Evolutionary conservation across 2,888 invertebrate genomes (phyloP).

Genomic region (Luperina testacea): DNA sequence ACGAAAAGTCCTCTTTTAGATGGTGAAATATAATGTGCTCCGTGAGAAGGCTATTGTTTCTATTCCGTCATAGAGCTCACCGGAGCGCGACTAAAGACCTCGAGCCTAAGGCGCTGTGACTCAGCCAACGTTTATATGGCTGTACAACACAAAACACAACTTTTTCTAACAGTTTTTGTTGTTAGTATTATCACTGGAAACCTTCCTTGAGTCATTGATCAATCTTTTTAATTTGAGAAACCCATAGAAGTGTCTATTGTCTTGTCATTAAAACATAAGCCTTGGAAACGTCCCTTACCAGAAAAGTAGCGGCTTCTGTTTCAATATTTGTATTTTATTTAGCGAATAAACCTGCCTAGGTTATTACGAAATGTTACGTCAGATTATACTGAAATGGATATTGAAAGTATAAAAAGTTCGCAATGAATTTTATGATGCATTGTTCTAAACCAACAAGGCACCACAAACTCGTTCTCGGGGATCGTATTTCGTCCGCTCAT

Average conservation of each 20-base stretch:
- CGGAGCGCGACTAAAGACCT: constrained; percentile 81
- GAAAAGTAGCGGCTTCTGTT: constrained; percentile 18
- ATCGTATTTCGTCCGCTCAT: constrained; percentile 77
- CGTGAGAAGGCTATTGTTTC: constrained; percentile 83
- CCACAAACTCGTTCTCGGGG: constrained; percentile 76
- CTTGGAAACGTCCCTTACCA: constrained; percentile 2
- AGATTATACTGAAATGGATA: constrained; percentile 56
- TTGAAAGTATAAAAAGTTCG: constrained; percentile 62
- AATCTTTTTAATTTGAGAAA: constrained; percentile 31
- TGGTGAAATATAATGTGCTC: constrained; percentile 76
- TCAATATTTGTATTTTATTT: constrained; percentile 16
- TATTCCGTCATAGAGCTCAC: constrained; percentile 78
- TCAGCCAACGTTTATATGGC: constrained; percentile 67
- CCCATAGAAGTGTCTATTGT: constrained; percentile 27
- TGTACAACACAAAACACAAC: constrained; percentile 43
- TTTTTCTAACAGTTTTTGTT: constrained; percentile 54
- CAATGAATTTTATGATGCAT: constrained; percentile 73
- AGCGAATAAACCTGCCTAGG: constrained; percentile 21
- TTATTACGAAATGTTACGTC: constrained; percentile 48
- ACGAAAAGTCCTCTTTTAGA: constrained; percentile 59
- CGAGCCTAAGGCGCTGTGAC: constrained; percentile 72
- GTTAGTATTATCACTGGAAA: constrained; percentile 36
- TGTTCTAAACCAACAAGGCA: constrained; percentile 74
- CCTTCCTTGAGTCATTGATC: constrained; percentile 37
- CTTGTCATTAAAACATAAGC: constrained; percentile 23